phyloP scores from a whole-genome alignment of 2,888 invertebrate species.

The Cryptus armator region DNA sequence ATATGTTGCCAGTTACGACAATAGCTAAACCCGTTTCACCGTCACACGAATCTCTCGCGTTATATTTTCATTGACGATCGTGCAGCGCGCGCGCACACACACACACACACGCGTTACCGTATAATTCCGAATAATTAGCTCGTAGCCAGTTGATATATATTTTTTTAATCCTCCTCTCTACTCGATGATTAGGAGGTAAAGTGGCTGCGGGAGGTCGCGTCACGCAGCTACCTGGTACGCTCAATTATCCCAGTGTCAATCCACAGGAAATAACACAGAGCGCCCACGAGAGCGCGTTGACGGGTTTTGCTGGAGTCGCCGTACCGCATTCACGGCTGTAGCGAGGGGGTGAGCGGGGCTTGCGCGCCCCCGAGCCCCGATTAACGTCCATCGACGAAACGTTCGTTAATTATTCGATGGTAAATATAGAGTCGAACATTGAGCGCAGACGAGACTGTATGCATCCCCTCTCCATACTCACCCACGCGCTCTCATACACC shows the following conservation, averaged over 20 bases:
- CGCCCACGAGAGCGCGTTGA: constrained; percentile 51
- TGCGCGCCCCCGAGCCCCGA: constrained; percentile 62
- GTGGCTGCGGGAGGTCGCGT: constrained; percentile 13
- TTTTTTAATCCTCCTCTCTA: constrained; percentile 9
- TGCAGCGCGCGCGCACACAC: background rate
- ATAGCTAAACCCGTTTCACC: background rate
- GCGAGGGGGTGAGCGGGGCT: constrained; percentile 2
- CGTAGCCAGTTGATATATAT: background rate
- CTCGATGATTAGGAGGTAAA: constrained; percentile 45
- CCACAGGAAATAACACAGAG: constrained; percentile 61
- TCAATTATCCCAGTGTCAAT: constrained; percentile 67
- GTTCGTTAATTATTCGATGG: constrained; percentile 78
- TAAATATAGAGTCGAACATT: constrained; percentile 72
- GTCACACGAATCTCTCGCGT: background rate
- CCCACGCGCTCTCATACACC: background rate
- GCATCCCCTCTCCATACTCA: constrained; percentile 3
- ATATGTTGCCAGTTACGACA: constrained; percentile 82
- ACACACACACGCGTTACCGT: background rate
- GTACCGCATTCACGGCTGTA: background rate
- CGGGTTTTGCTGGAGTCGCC: constrained; percentile 24
- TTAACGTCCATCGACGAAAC: constrained; percentile 68
- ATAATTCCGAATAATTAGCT: constrained; percentile 21
- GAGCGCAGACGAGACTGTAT: constrained; percentile 52
- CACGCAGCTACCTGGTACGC: constrained; percentile 31
- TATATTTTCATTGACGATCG: constrained; percentile 53